These are phyloP conservation scores for Lapara coniferarum DNA, from an alignment of 2,888 invertebrate species.

Conservation along the genomic window DNA sequence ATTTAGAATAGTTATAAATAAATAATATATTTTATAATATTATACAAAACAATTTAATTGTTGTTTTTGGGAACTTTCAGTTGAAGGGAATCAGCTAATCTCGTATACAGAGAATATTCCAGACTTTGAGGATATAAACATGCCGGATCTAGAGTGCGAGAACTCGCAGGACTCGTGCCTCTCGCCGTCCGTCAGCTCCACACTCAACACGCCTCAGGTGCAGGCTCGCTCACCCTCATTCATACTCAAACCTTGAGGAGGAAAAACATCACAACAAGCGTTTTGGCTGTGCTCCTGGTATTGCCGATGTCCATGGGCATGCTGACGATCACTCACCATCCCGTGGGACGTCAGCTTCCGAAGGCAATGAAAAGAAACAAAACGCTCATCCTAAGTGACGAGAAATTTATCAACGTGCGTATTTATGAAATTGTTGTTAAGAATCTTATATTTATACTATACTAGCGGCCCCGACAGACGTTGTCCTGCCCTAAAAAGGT, in stretches of 20 bases:
- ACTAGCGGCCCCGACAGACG: too few relatives aligned
- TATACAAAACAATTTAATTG: slow-evolving; percentile 14
- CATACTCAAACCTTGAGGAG: slow-evolving; percentile 58
- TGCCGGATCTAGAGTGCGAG: slow-evolving; percentile 71
- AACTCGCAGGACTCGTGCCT: slow-evolving; percentile 58
- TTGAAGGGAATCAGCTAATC: slow-evolving; percentile 82
- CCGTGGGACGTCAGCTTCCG: too few relatives aligned
- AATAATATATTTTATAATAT: background rate
- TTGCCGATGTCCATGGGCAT: too few relatives aligned
- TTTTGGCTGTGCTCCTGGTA: too few relatives aligned
- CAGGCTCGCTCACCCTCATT: slow-evolving; percentile 63
- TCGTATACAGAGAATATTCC: slow-evolving; percentile 83
- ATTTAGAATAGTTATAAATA: background rate
- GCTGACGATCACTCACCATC: too few relatives aligned
- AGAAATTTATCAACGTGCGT: slow-evolving; percentile 21
- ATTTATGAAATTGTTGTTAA: slow-evolving; percentile 1
- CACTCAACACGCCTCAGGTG: slow-evolving; percentile 74
- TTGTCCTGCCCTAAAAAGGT: too few relatives aligned
- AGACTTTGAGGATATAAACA: slow-evolving; percentile 79
- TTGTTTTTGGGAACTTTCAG: slow-evolving; percentile 63
- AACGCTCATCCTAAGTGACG: slow-evolving; percentile 29
- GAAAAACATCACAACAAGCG: slow-evolving; percentile 38
- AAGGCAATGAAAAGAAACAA: too few relatives aligned
- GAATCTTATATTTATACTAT: background rate
- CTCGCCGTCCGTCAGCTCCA: slow-evolving; percentile 56